Base-by-base conservation (phyloP, 2,113 vertebrate genomes). In the Casuarius casuarius region DNA sequence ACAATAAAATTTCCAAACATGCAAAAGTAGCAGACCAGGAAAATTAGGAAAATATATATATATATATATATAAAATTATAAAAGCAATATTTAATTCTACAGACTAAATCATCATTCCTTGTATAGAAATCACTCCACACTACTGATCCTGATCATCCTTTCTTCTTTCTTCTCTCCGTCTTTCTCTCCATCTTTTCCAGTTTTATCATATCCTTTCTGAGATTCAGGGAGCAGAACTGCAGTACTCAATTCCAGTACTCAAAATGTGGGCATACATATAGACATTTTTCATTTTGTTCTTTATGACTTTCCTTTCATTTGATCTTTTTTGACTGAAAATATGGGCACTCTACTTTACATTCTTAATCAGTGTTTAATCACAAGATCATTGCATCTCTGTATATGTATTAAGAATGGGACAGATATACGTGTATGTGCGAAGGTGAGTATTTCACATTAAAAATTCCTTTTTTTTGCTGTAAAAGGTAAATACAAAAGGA, bases 61-160 rank as follows among this genome's bases (percentile, higher is more conserved):
- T 51, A 21, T 20, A 20, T 49, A 19, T 54, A 49, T 49, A 49
- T 51, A 33, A 20, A 21, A 6, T 29, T 65, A 12, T n/a, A 56
- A 71, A 75, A 72, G 0, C 3, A 88, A 4, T 59, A 54, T 79
- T 79, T 65, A 70, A 13, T 66, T 28, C 54, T 46, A 8, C 1
- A 1, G 21, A 46, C 1, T 33, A 85, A 88, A 52, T 31, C 7
- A 15, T 78, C 10, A 26, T 62, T 59, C 42, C 58, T 10, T 61
- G 9, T 59, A 65, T 26, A 10, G 10, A 59, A 82, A 54, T 65
- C 0, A 2, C 23, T 86, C 3, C 21, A 74, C 18, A n/a, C 33
- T 8, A 6, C 13, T 72, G 4, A 1, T 18, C 19, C 13, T 72
- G 4, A 1, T 18, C 19, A 35, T 56, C 0, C 52, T 52, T 65